Percentiles rank a stretch among this genome's conserved stretches.
These are phyloP conservation scores for Protophormia terraenovae DNA, from an alignment of 2,888 invertebrate species.

Conservation along the genomic window DNA sequence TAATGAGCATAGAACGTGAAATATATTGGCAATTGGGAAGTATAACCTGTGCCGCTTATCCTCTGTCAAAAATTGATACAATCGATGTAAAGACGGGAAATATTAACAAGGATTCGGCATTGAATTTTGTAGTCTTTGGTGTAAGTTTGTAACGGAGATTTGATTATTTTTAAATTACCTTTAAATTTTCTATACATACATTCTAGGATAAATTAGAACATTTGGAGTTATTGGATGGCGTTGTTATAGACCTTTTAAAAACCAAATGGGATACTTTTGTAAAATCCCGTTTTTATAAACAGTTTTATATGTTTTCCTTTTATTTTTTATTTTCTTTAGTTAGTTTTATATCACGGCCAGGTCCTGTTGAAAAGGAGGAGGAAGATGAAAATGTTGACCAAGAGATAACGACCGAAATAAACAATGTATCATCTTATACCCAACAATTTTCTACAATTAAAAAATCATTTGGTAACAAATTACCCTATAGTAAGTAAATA, in stretches of 20 bases:
- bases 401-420: constrained; percentile 23
- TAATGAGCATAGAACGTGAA: constrained; percentile 96
- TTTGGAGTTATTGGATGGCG: constrained; percentile 96
- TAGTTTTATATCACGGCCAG: constrained; percentile 94
- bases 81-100: constrained; percentile 94
- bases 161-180: neutral
- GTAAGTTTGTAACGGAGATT: constrained; percentile 82
- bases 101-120: constrained; percentile 96
- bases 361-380: constrained; percentile 83
- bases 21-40: constrained; percentile 98
- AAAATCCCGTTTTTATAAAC: constrained; percentile 95
- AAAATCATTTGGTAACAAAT: neutral
- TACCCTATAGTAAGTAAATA: constrained; percentile 55
- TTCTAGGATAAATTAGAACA: constrained; percentile 95
- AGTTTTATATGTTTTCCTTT: constrained; percentile 93
- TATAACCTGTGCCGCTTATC: constrained; percentile 98
- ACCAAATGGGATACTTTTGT: constrained; percentile 99
- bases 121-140: constrained; percentile 98
- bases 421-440: constrained; percentile 11
- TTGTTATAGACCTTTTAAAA: constrained; percentile 94
- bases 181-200: neutral
- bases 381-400: constrained; percentile 72
- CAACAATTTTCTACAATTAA: constrained; percentile 4
- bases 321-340: constrained; percentile 94
- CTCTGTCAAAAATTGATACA: constrained; percentile 96